These are phyloP conservation scores for Netta rufina DNA, from an alignment of 2,797 vertebrate species.

Conservation along the genomic window DNA sequence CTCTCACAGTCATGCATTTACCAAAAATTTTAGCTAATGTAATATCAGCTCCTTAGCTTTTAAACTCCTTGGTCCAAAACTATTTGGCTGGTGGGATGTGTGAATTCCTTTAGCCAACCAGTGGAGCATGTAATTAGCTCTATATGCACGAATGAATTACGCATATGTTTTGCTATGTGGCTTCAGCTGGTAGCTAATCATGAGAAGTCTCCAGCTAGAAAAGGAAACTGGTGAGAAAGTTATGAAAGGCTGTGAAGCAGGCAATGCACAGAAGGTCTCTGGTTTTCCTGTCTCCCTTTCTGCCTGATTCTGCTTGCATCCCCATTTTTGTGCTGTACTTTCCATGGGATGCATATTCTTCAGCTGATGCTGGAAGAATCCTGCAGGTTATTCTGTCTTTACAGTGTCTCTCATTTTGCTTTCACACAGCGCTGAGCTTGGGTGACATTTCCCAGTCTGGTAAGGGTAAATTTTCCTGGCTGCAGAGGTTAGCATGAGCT, in stretches of 20 bases:
- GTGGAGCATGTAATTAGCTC: slow-evolving; percentile 70
- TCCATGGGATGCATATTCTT: background rate
- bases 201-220: slow-evolving; percentile 57
- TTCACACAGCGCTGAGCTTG: background rate
- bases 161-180: slow-evolving; percentile 67
- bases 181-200: slow-evolving; percentile 67
- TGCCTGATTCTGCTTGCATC: background rate
- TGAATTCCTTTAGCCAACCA: slow-evolving; percentile 67
- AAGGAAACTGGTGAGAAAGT: slow-evolving; percentile 44
- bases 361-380: background rate
- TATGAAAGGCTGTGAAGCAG: background rate
- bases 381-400: background rate
- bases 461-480: background rate
- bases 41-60: slow-evolving; percentile 25
- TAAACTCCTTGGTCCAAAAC: slow-evolving; percentile 52
- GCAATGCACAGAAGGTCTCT: background rate
- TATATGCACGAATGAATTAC: slow-evolving; percentile 67
- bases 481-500: background rate
- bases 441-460: background rate
- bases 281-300: background rate
- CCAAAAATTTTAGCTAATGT: slow-evolving; percentile 40
- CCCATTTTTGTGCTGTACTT: background rate
- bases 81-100: slow-evolving; percentile 67
- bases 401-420: background rate
- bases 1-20: slow-evolving; percentile 51